Evolutionary conservation across 2,797 vertebrate species (phyloP), one percentile per base, ranked within the genome.

Genomic region (Fundulus diaphanus): DNA sequence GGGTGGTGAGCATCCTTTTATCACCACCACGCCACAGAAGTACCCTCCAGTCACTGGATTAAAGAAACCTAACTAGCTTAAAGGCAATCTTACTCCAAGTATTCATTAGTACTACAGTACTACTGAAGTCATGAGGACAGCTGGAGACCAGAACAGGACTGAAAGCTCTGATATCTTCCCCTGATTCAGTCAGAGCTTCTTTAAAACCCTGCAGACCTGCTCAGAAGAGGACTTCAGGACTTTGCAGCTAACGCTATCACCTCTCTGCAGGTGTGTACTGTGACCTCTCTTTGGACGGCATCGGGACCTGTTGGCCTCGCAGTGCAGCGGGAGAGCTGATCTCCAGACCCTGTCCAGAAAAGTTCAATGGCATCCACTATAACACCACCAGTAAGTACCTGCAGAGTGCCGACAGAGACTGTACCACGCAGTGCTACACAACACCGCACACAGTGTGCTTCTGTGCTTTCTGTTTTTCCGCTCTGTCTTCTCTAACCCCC

Each of bases 251-350:
- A 65, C 15, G 9, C 27, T 1, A 52, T 72, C 37, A 3, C 51
- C 51, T 73, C 24, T 71, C 27, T 70, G 37, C 91, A 98, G 97
- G 96, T 73, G 81, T 94, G n/a, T 95, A 94, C 77, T 98, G 97
- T 88, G 96, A 96, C 0, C 94, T 96, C 29, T 97, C 97, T 0
- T 92, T 97, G 87, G 97, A 98, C 27, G 94, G 96, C 77, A 98
- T 98, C 0, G 97, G 97, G n/a, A 98, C 97, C 0, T 98, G 97
- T 81, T 98, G 97, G 97, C 97, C 97, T 37, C 94, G 86, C 7
- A 97, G 96, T 27, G 89, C 95, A 0, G 96, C 93, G 2, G 97
- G 97, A 18, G 95, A 96, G 82, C 71, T 98, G 84, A 95, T 98
- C 78, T 94, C 95, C 1, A 95, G 95, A 4, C 95, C 97, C 9